Conservation (phyloP, 2,888 invertebrate genomes). For the Podabrus alpinus region DNA sequence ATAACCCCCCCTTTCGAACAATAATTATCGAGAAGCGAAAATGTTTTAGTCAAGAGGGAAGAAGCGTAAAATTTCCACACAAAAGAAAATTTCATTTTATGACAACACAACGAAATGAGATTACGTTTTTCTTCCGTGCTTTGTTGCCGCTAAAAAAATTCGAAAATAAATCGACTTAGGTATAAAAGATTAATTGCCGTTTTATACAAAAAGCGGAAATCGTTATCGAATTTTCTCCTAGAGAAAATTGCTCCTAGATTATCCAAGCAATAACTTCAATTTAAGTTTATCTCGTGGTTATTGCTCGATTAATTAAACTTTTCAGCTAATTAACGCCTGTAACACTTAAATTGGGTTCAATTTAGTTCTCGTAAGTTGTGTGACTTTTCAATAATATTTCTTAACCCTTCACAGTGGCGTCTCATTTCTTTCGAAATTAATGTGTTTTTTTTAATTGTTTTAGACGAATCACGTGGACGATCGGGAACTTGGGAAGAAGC, state of each 20-base stretch:
- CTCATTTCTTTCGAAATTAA: background rate
- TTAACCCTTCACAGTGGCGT: background rate
- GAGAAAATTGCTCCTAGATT: background rate
- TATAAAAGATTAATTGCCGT: background rate
- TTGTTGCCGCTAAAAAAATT: background rate
- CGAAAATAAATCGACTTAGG: background rate
- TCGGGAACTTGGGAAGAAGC: constrained; percentile 81
- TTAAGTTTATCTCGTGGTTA: constrained; percentile 17
- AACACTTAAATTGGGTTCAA: constrained; percentile 17
- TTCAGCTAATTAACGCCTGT: constrained; percentile 16
- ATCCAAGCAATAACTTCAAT: constrained; percentile 14
- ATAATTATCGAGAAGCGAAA: background rate
- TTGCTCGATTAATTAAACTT: constrained; percentile 13
- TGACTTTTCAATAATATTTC: background rate
- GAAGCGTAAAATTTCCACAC: background rate
- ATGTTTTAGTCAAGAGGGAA: background rate
- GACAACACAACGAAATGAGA: background rate
- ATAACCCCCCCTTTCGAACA: background rate
- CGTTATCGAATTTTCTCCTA: background rate
- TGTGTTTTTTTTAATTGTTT: constrained; percentile 43
- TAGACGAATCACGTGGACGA: constrained; percentile 80
- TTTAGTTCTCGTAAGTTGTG: constrained; percentile 3
- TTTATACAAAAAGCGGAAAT: background rate
- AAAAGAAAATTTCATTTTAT: background rate
- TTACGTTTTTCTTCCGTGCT: background rate